phyloP scores from a whole-genome alignment of 92 coral and sea anemone genomes.

The Epizoanthus stellaris region DNA sequence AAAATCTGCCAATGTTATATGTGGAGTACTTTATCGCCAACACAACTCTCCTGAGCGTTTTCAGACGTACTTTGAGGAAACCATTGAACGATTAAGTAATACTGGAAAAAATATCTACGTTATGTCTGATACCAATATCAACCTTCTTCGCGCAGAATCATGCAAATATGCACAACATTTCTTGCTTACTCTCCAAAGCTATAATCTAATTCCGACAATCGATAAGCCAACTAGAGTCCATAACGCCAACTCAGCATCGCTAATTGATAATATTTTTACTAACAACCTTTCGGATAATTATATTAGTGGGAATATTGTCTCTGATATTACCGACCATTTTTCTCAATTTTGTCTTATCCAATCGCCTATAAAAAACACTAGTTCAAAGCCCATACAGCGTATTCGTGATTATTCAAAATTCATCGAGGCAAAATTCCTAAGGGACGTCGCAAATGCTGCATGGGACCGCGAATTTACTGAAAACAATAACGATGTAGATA shows the following conservation, averaged over 20 bases:
- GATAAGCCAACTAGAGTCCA: too few relatives aligned
- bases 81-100: constrained; percentile 26
- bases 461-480: too few relatives aligned
- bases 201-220: too few relatives aligned
- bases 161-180: not conserved
- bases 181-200: too few relatives aligned
- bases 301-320: too few relatives aligned
- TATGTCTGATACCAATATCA: constrained; percentile 6
- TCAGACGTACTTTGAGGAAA: constrained; percentile 47
- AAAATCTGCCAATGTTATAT: constrained; percentile 52
- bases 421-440: not conserved
- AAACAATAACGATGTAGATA: not conserved
- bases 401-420: not conserved
- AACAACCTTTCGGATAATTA: too few relatives aligned
- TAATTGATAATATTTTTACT: too few relatives aligned
- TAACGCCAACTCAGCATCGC: too few relatives aligned
- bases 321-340: too few relatives aligned
- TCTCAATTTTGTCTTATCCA: too few relatives aligned
- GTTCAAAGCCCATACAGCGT: not conserved
- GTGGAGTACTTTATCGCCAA: constrained; percentile 46
- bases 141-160: not conserved
- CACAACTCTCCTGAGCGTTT: constrained; percentile 55
- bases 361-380: too few relatives aligned
- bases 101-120: not conserved
- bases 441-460: too few relatives aligned